Conservation (phyloP, 1,140 invertebrate species). For the Choristoneura fumiferana region DNA sequence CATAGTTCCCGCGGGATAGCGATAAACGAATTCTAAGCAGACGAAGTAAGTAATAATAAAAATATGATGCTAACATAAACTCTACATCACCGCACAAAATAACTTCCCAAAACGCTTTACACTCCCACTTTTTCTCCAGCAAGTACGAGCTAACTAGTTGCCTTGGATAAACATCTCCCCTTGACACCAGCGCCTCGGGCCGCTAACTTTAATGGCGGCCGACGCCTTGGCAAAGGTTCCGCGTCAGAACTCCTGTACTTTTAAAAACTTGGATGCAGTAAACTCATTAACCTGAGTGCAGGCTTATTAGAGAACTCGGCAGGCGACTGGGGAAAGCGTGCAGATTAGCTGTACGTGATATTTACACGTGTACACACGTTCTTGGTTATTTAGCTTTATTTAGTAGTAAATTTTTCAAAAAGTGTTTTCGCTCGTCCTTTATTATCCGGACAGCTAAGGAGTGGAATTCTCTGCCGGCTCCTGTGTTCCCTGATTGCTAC, state of each 20-base stretch:
- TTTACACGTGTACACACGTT: neutral
- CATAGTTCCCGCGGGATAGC: no score
- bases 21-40: no score
- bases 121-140: slow-evolving; percentile 6
- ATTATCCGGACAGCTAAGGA: no score
- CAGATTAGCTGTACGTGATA: neutral
- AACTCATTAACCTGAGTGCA: slow-evolving; percentile 66
- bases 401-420: neutral
- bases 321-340: neutral
- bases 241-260: slow-evolving; percentile 51
- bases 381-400: neutral
- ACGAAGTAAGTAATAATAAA: no score
- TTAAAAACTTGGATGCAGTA: slow-evolving; percentile 66
- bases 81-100: no score
- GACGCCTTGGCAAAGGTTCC: slow-evolving; percentile 6
- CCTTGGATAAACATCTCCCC: slow-evolving; percentile 12
- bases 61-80: no score
- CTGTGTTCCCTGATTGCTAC: no score
- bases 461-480: no score
- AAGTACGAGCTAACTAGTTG: slow-evolving; percentile 6
- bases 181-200: slow-evolving; percentile 5
- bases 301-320: slow-evolving; percentile 46
- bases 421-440: no score
- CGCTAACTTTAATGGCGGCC: slow-evolving; percentile 12
- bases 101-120: no score